These are phyloP conservation scores for Oncorhynchus keta DNA, from an alignment of 2,113 vertebrate species.

Conservation along the genomic window DNA sequence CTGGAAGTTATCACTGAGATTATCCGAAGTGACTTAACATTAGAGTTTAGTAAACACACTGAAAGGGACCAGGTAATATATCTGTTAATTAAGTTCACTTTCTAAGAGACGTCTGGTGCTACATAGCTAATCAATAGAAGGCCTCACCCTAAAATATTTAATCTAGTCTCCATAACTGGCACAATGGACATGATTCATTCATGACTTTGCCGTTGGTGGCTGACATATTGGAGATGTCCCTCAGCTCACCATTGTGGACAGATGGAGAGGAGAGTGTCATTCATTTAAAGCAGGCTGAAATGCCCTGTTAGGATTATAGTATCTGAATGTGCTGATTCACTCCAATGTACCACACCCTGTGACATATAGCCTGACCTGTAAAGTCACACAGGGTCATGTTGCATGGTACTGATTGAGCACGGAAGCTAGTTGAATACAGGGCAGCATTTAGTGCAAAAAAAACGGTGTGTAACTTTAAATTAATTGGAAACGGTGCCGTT, in stretches of 20 bases:
- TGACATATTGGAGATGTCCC: conserved; percentile 96
- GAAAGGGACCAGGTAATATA: neutral
- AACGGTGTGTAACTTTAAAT: too few relatives aligned
- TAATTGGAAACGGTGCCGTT: too few relatives aligned
- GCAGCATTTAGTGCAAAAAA: too few relatives aligned
- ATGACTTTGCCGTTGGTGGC: conserved; percentile 96
- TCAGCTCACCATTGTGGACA: conserved; percentile 81
- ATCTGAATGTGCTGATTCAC: conserved; percentile 92
- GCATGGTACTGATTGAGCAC: neutral
- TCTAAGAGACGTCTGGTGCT: conserved; percentile 55
- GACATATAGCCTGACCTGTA: neutral
- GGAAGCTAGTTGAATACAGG: neutral
- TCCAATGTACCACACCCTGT: conserved; percentile 53
- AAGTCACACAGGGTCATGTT: neutral
- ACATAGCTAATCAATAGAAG: conserved; percentile 86
- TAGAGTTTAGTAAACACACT: neutral
- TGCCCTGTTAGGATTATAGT: conserved; percentile 90
- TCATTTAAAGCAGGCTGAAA: conserved; percentile 94
- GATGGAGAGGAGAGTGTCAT: conserved; percentile 95
- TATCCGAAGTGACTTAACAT: neutral
- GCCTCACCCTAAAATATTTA: conserved; percentile 85
- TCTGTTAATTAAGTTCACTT: neutral
- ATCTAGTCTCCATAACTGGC: conserved; percentile 96
- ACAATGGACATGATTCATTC: conserved; percentile 97
- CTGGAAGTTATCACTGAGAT: neutral